Evolutionary conservation across 2,888 invertebrate species (phyloP).

Genomic region (Cephus pulcher): DNA sequence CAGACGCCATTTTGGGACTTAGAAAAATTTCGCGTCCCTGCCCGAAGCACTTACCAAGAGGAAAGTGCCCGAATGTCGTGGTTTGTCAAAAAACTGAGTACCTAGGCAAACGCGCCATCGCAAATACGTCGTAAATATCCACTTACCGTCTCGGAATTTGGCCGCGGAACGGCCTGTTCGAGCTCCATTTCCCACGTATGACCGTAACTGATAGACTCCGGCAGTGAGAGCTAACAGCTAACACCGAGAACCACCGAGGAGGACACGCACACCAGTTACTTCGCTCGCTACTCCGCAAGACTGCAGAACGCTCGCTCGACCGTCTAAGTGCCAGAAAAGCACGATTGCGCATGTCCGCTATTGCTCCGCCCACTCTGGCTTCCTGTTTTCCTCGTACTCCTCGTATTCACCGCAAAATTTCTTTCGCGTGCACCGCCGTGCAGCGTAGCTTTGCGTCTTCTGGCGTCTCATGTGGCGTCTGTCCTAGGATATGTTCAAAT

Average conservation of each 20-base stretch:
- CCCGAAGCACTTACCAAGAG: slow-evolving; percentile 68
- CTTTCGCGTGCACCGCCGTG: no score
- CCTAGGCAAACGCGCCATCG: slow-evolving; percentile 23
- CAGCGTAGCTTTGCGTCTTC: no score
- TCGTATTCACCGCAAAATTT: background rate
- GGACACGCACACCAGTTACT: slow-evolving; percentile 21
- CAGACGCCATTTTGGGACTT: slow-evolving; percentile 93
- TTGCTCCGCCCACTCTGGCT: slow-evolving; percentile 2
- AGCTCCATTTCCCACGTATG: slow-evolving; percentile 57
- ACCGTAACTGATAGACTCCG: slow-evolving; percentile 50
- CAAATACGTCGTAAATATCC: slow-evolving; percentile 23
- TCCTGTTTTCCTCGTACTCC: background rate
- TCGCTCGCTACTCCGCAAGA: slow-evolving; percentile 25
- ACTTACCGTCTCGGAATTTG: slow-evolving; percentile 57
- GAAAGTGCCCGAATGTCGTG: slow-evolving; percentile 57
- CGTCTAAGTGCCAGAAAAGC: slow-evolving; percentile 73
- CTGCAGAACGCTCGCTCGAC: slow-evolving; percentile 26
- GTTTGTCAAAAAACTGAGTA: slow-evolving; percentile 35
- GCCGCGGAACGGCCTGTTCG: slow-evolving; percentile 50
- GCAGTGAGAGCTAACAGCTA: slow-evolving; percentile 27
- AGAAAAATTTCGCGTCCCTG: slow-evolving; percentile 73
- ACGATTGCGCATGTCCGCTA: slow-evolving; percentile 73
- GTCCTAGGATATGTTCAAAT: no score
- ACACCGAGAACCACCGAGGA: slow-evolving; percentile 22
- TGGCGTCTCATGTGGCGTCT: no score